Conservation (phyloP, 2,113 vertebrate genomes). For the Eleginops maclovinus region DNA sequence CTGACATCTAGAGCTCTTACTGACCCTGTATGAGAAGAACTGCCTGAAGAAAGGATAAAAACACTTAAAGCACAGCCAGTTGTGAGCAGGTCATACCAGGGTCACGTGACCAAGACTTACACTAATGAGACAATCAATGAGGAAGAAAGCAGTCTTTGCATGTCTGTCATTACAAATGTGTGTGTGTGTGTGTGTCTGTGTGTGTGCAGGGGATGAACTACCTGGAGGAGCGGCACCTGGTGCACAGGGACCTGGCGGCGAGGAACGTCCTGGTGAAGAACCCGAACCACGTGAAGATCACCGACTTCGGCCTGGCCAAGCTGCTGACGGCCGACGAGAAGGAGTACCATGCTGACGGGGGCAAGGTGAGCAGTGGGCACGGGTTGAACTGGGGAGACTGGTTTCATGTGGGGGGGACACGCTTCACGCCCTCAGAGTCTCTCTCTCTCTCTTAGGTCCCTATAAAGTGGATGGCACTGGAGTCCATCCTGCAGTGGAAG, state of each 20-base stretch:
- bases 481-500: conserved; percentile 94
- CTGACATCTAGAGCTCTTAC: no score
- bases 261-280: conserved; percentile 95
- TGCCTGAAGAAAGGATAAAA: no score
- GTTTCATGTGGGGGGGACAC: neutral
- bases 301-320: conserved; percentile 94
- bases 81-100: no score
- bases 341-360: conserved; percentile 93
- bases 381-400: no score
- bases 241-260: conserved; percentile 96
- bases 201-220: conserved; percentile 99
- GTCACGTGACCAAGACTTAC: no score
- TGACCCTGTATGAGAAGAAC: no score
- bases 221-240: conserved; percentile 92
- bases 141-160: no score
- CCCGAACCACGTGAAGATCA: conserved; percentile 94
- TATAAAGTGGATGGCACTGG: conserved; percentile 98
- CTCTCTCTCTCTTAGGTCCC: conserved; percentile 85
- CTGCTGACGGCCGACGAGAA: conserved; percentile 92
- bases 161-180: no score
- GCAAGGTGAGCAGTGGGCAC: conserved; percentile 84
- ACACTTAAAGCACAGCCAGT: no score
- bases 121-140: no score
- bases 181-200: no score
- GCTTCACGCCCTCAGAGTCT: neutral